Evolutionary conservation across 30 jellyfish, hydroid and myxozoan genomes (phyloP), one percentile per base, ranked within the genome.

Genomic region (Turritopsis rubra): DNA sequence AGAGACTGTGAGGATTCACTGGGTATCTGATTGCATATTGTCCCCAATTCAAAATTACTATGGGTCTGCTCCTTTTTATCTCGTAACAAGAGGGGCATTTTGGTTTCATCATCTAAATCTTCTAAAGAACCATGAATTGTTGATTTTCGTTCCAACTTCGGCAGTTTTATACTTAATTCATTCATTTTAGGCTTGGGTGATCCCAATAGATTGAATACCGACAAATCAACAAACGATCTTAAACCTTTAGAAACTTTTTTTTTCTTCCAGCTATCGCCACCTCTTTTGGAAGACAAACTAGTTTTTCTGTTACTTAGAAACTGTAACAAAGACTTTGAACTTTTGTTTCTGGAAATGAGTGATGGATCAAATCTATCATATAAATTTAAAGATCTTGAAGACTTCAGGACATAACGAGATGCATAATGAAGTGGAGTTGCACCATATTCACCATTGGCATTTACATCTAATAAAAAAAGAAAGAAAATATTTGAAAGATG

Each of bases 341-440:
- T 68, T 68, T 27, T 68, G 77, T 68, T 68, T 68, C 30, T 68
- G 9, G 77, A n/a, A 68, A 68, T 68, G 28, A 27, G 28, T 68
- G 31, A 16, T n/a, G 31, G 28, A 8, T 68, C 23, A 68, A 27
- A 68, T 9, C 19, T 23, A 19, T 68, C 77, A 25, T 73, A 68
- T 8, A 79, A 31, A 16, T 30, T 27, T 18, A 80, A 52, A 29
- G 82, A 71, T 75, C 85, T 83, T 27, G 85, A 41, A 21, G 54
- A 66, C 81, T 79, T 75, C 25, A 52, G 76, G n/a, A 88, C 73
- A 91, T 94, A 94, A 24, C 96, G 60, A 54, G 98, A 93, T 21
- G 99, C 99, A 79, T 87, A 88, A 72, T 95, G 99, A 21, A 95
- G 89, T 1, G 99, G 96, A 28, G 99, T 94, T 8, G 99, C 96